Evolutionary conservation across 2,888 invertebrate genomes (phyloP).

Genomic region (Synergus itoensis): DNA sequence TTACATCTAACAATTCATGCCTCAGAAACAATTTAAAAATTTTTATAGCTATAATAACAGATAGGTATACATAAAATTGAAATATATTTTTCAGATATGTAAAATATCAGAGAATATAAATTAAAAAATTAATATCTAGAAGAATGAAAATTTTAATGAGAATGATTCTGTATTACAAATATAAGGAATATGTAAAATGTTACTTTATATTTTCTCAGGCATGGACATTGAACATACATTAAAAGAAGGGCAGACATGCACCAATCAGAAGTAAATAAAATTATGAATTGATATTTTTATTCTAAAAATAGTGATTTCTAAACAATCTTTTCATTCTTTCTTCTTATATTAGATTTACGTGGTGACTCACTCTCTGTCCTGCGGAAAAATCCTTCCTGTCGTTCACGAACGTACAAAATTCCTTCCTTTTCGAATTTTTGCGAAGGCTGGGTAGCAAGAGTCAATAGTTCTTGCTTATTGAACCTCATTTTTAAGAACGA

Average conservation of each 20-base stretch:
- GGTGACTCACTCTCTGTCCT: slow-evolving; percentile 90
- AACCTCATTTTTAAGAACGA: slow-evolving; percentile 85
- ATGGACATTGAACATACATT: slow-evolving; percentile 14
- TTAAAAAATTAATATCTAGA: not conserved
- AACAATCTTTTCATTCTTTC: not conserved
- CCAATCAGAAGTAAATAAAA: slow-evolving; percentile 3
- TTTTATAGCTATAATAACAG: not conserved
- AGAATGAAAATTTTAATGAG: not conserved
- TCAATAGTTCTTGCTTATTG: slow-evolving; percentile 92
- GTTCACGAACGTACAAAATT: slow-evolving; percentile 90
- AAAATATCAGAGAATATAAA: not conserved
- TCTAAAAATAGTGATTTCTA: slow-evolving; percentile 3
- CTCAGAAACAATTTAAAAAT: not conserved
- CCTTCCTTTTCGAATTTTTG: slow-evolving; percentile 96
- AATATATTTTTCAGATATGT: not conserved
- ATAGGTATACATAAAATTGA: not conserved
- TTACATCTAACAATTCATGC: slow-evolving; percentile 31
- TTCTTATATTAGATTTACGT: not conserved
- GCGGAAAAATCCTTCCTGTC: slow-evolving; percentile 94
- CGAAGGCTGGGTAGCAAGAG: slow-evolving; percentile 91
- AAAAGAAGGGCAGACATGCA: slow-evolving; percentile 17
- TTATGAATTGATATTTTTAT: not conserved
- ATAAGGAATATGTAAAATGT: not conserved
- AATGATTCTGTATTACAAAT: not conserved
- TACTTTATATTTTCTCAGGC: slow-evolving; percentile 20